phyloP scores from a whole-genome alignment of 1,140 invertebrate genomes.

The Mylabris phalerata region DNA sequence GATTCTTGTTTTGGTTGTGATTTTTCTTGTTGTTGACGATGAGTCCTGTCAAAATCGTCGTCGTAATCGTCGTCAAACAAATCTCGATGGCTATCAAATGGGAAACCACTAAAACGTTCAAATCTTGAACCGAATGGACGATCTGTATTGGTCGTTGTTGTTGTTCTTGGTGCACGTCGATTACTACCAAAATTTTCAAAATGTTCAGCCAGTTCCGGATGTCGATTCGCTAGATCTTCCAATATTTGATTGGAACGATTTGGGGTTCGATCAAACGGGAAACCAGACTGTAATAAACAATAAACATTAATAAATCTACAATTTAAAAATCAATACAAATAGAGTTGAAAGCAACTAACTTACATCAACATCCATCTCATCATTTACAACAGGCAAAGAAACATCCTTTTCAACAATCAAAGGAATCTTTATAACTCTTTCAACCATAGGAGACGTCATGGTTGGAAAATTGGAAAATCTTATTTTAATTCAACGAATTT shows the following conservation, averaged over 20 bases:
- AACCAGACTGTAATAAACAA: slow-evolving; percentile 50
- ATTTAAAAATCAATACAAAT: neutral
- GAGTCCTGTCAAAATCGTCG: neutral
- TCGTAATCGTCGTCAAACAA: slow-evolving; percentile 38
- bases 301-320: neutral
- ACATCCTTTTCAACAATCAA: slow-evolving; percentile 17
- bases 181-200: slow-evolving; percentile 44
- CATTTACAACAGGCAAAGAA: slow-evolving; percentile 14
- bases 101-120: slow-evolving; percentile 44
- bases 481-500: no score
- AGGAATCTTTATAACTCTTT: slow-evolving; percentile 19
- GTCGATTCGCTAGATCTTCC: slow-evolving; percentile 51
- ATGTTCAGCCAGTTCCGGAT: slow-evolving; percentile 57
- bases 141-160: slow-evolving; percentile 41
- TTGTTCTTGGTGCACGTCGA: slow-evolving; percentile 40
- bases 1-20: neutral
- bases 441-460: slow-evolving; percentile 11
- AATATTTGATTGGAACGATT: slow-evolving; percentile 48
- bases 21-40: neutral
- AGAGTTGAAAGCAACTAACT: neutral
- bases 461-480: neutral
- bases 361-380: slow-evolving; percentile 3
- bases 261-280: slow-evolving; percentile 55
- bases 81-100: slow-evolving; percentile 46
- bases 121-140: slow-evolving; percentile 43